These are phyloP conservation scores for Drosophila ironensis DNA, from an alignment of 1,140 invertebrate genomes.

Conservation along the genomic window DNA sequence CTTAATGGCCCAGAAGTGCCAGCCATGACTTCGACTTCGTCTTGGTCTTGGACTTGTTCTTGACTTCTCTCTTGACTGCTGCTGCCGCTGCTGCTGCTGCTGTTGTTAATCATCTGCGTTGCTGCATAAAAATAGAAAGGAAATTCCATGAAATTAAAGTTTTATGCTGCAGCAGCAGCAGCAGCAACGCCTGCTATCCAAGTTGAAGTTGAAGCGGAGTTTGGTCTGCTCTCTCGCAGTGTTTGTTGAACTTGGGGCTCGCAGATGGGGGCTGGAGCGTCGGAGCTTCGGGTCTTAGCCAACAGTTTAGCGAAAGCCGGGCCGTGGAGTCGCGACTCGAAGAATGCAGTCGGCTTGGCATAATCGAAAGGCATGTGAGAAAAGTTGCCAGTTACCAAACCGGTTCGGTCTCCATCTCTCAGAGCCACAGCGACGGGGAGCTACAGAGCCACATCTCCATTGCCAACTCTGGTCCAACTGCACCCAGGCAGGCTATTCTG, in stretches of 20 bases:
- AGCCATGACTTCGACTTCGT: slow-evolving; percentile 31
- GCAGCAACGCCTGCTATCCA: too few species aligned
- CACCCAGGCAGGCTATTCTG: slow-evolving; percentile 47
- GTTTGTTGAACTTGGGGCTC: slow-evolving; percentile 58
- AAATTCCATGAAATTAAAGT: slow-evolving; percentile 74
- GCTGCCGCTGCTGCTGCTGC: slow-evolving; percentile 7
- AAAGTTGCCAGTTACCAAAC: slow-evolving; percentile 56
- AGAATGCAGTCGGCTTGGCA: slow-evolving; percentile 71
- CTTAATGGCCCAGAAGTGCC: slow-evolving; percentile 43
- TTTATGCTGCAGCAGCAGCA: slow-evolving; percentile 46
- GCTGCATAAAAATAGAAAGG: slow-evolving; percentile 74
- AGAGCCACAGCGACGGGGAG: too few species aligned
- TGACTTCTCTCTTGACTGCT: slow-evolving; percentile 7
- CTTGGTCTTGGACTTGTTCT: slow-evolving; percentile 44
- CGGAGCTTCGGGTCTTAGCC: slow-evolving; percentile 25
- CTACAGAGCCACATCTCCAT: too few species aligned
- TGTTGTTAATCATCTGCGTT: slow-evolving; percentile 54
- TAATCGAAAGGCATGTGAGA: slow-evolving; percentile 76
- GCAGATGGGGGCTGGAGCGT: neutral
- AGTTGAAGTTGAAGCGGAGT: slow-evolving; percentile 49
- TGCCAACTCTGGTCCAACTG: slow-evolving; percentile 18
- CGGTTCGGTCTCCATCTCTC: slow-evolving; percentile 39
- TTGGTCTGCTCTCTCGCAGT: slow-evolving; percentile 13
- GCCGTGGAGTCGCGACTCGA: slow-evolving; percentile 38
- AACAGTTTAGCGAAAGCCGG: slow-evolving; percentile 47